Conservation (phyloP, 1,140 invertebrate species). For the Helicoverpa armigera region DNA sequence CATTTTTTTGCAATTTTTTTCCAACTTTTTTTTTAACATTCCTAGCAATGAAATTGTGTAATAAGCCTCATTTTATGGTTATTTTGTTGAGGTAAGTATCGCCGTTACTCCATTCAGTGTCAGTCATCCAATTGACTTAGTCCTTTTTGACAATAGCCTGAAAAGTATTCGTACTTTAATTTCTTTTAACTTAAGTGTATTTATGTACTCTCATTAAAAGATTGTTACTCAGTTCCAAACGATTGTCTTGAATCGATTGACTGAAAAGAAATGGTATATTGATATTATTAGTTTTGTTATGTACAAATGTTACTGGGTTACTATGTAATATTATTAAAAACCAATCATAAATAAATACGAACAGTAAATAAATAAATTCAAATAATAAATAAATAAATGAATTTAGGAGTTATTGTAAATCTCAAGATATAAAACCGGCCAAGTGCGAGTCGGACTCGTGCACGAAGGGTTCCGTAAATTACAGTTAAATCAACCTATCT, state of each 20-base stretch:
- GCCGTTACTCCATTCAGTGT: conserved; percentile 65
- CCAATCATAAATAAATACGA: neutral
- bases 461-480: no score
- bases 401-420: no score
- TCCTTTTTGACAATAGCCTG: conserved; percentile 83
- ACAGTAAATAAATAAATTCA: neutral
- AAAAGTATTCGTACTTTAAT: conserved; percentile 74
- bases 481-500: no score
- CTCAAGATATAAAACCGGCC: no score
- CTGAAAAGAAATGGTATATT: conserved; percentile 45
- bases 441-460: no score
- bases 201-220: conserved; percentile 28
- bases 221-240: conserved; percentile 43
- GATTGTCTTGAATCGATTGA: conserved; percentile 46
- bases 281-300: conserved; percentile 25
- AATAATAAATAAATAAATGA: no score
- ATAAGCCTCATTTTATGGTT: conserved; percentile 49
- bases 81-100: conserved; percentile 55
- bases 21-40: conserved; percentile 32
- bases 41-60: conserved; percentile 38
- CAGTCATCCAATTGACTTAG: conserved; percentile 71
- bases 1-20: neutral
- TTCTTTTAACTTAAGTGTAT: conserved; percentile 56
- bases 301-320: neutral
- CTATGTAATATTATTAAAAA: neutral